Percentiles rank a stretch among this genome's conserved stretches.
phyloP scores from a whole-genome alignment of 2,888 invertebrate genomes.

The Metalampra italica region DNA sequence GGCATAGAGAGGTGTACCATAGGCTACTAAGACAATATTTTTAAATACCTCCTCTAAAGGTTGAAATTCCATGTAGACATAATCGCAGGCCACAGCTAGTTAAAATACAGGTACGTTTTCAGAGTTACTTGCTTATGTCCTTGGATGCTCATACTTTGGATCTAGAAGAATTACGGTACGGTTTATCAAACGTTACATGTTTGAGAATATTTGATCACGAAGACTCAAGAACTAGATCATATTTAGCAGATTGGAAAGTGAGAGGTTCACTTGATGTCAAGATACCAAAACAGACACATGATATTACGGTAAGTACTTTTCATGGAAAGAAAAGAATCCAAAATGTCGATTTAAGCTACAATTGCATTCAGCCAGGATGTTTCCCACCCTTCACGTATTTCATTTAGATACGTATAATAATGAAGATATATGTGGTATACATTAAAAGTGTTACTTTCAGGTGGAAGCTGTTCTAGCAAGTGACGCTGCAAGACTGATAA shows the following conservation, averaged over 20 bases:
- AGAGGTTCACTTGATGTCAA: constrained; percentile 41
- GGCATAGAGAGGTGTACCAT: too few relatives aligned
- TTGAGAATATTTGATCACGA: constrained; percentile 82
- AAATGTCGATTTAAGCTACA: too few relatives aligned
- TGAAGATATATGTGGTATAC: background rate
- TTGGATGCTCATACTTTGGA: constrained; percentile 84
- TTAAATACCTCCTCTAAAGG: too few relatives aligned
- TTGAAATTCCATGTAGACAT: too few relatives aligned
- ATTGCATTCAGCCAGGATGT: too few relatives aligned
- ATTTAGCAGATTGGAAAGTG: constrained; percentile 70
- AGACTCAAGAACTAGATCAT: constrained; percentile 66
- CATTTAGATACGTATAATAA: background rate
- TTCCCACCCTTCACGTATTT: background rate
- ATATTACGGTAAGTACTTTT: constrained; percentile 50
- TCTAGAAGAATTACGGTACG: constrained; percentile 78
- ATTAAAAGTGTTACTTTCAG: constrained; percentile 22
- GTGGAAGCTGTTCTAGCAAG: constrained; percentile 60
- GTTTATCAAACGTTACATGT: constrained; percentile 84
- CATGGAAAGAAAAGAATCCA: too few relatives aligned
- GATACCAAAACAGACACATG: constrained; percentile 48
- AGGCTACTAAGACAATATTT: too few relatives aligned
- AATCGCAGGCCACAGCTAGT: too few relatives aligned
- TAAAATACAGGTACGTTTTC: constrained; percentile 10
- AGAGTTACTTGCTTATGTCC: constrained; percentile 71
- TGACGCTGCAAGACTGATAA: constrained; percentile 60